These are phyloP conservation scores for Aptenodytes forsteri DNA, from an alignment of 2,113 vertebrate genomes.

Conservation along the genomic window DNA sequence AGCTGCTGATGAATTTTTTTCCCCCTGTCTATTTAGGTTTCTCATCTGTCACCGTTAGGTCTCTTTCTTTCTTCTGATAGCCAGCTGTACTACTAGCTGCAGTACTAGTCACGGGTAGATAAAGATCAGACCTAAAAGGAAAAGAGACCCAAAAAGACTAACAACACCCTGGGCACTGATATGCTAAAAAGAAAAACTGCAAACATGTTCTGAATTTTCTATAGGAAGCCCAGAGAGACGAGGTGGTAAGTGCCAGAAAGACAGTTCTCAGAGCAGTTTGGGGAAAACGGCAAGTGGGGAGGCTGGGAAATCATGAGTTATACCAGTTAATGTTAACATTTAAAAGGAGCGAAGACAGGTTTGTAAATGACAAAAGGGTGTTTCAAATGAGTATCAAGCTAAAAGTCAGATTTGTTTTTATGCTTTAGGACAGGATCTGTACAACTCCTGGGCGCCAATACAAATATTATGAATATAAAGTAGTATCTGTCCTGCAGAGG, in stretches of 20 bases:
- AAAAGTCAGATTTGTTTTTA: background rate
- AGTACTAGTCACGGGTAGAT: background rate
- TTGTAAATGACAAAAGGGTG: background rate
- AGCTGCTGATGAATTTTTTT: background rate
- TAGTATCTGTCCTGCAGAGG: background rate
- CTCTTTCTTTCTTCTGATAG: background rate
- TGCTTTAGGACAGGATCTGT: background rate
- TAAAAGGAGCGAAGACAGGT: background rate
- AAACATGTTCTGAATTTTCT: background rate
- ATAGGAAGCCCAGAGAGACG: background rate
- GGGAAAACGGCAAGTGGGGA: background rate
- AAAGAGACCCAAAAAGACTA: background rate
- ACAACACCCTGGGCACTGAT: background rate
- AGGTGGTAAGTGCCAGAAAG: background rate
- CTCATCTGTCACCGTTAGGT: accelerated
- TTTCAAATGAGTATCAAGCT: background rate
- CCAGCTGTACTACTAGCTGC: background rate
- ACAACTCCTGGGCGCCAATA: background rate
- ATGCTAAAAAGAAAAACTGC: background rate
- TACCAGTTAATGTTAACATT: background rate
- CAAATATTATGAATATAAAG: background rate
- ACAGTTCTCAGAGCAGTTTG: background rate
- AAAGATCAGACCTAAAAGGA: background rate
- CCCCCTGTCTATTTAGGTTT: background rate
- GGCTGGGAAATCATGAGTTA: background rate